A percentile compares a stretch with the other conserved stretches of the same genome.
These are phyloP conservation scores for Drosophila asahinai DNA, from an alignment of 1,140 invertebrate genomes.

Conservation along the genomic window DNA sequence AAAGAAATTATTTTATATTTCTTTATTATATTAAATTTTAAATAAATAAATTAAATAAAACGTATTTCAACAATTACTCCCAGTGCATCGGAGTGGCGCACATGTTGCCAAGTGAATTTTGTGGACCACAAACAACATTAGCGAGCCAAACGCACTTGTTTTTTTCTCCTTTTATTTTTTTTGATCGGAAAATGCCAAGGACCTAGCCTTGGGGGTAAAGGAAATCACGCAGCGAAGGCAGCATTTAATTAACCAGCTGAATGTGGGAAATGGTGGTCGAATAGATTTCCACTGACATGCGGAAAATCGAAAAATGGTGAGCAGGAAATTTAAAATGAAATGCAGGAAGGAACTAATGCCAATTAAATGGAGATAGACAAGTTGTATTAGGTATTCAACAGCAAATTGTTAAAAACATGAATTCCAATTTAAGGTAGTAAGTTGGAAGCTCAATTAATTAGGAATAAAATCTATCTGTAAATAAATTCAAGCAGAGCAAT, in stretches of 20 bases:
- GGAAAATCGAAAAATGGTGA: constrained; percentile 21
- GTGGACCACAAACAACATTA: constrained; percentile 64
- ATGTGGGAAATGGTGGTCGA: constrained; percentile 10
- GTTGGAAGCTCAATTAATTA: not conserved
- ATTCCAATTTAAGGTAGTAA: too few species aligned
- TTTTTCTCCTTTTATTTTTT: not conserved
- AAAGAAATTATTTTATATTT: too few species aligned
- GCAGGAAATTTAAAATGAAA: constrained; percentile 15
- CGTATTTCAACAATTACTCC: not conserved
- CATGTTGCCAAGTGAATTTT: constrained; percentile 53
- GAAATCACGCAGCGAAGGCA: constrained; percentile 24
- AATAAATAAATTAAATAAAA: not conserved
- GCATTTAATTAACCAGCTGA: constrained; percentile 69
- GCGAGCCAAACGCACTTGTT: constrained; percentile 25
- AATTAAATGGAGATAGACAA: constrained; percentile 9
- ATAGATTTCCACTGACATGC: constrained; percentile 29
- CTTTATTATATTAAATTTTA: too few species aligned
- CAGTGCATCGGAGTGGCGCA: constrained; percentile 24
- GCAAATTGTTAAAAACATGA: too few species aligned
- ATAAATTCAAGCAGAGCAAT: too few species aligned
- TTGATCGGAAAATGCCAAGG: constrained; percentile 20
- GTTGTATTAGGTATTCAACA: not conserved
- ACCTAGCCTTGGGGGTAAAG: constrained; percentile 32
- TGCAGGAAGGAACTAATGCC: not conserved
- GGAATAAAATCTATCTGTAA: too few species aligned